Percentiles rank a stretch among this genome's conserved stretches.
phyloP scores from a whole-genome alignment of 2,888 invertebrate genomes.

The Myopa tessellatipennis region DNA sequence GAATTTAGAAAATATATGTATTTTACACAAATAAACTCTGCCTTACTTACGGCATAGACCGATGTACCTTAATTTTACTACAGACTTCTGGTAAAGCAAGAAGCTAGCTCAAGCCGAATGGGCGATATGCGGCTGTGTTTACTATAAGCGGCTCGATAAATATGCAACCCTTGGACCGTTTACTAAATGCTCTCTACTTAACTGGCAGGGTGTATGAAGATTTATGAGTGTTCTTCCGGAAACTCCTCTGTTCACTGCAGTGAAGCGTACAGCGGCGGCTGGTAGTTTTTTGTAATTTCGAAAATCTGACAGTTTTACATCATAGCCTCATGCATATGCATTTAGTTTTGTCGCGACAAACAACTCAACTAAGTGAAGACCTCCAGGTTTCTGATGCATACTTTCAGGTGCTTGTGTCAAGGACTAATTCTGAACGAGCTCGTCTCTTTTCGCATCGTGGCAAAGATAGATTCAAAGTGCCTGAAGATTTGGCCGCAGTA shows the following conservation, averaged over 20 bases:
- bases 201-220: slow-evolving; percentile 25
- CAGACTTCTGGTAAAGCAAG: too few species aligned
- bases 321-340: slow-evolving; percentile 29
- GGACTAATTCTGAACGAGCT: too few species aligned
- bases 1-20: too few species aligned
- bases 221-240: slow-evolving; percentile 14
- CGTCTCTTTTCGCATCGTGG: too few species aligned
- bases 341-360: background rate
- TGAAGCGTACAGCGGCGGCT: background rate
- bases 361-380: background rate
- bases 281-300: background rate
- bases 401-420: background rate
- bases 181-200: slow-evolving; percentile 25
- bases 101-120: too few species aligned
- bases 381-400: background rate
- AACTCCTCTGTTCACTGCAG: background rate
- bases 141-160: background rate
- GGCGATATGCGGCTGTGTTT: too few species aligned
- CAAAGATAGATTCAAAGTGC: too few species aligned
- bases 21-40: too few species aligned
- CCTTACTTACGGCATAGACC: too few species aligned
- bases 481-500: too few species aligned
- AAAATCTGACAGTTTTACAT: background rate
- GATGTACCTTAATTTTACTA: too few species aligned
- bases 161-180: slow-evolving; percentile 15